Conservation (phyloP, 2,888 invertebrate species). For the Machimus atricapillus region DNA sequence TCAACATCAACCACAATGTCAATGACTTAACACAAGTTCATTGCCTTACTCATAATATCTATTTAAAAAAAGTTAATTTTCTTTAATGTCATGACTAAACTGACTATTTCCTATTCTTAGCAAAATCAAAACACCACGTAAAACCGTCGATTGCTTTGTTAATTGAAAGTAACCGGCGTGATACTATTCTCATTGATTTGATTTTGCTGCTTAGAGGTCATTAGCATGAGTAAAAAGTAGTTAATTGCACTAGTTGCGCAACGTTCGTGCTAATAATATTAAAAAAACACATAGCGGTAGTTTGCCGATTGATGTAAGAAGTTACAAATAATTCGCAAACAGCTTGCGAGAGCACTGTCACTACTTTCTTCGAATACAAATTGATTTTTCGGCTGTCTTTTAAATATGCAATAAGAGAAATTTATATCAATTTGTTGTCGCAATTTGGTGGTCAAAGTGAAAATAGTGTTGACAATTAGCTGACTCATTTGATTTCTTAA, state of each 20-base stretch:
- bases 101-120: neutral
- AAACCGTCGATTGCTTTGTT: neutral
- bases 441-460: neutral
- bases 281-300: neutral
- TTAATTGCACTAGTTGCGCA: neutral
- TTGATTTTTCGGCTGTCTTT: neutral
- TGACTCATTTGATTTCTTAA: neutral
- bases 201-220: neutral
- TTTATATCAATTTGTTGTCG: neutral
- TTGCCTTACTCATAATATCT: neutral
- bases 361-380: neutral
- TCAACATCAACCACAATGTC: neutral
- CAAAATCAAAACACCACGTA: neutral
- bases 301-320: neutral
- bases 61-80: neutral
- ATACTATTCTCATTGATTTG: neutral
- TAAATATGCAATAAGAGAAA: neutral
- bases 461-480: neutral
- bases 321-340: neutral
- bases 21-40: neutral
- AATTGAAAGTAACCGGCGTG: neutral
- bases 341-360: neutral
- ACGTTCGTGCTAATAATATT: neutral
- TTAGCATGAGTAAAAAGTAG: neutral
- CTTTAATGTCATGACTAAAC: neutral